Evolutionary conservation across 2,113 vertebrate species (phyloP).

Genomic region (Solea senegalensis): DNA sequence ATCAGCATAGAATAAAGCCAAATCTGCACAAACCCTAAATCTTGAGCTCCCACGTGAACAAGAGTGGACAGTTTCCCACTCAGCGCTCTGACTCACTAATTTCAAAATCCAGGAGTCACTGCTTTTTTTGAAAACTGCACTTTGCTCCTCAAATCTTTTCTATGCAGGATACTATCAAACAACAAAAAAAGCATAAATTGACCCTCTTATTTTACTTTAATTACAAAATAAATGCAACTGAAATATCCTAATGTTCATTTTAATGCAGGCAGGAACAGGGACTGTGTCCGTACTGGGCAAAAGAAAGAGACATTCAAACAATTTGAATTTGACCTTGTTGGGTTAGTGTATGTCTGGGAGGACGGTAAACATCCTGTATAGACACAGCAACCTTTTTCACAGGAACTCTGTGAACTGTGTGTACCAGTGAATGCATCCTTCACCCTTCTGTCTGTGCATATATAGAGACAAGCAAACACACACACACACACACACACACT

Average conservation of each 20-base stretch:
- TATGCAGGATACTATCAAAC: no score
- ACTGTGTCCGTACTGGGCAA: not conserved
- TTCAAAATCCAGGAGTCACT: not conserved
- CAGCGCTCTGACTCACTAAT: conserved; percentile 23
- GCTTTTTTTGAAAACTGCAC: not conserved
- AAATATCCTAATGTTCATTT: not conserved
- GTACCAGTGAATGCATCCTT: not conserved
- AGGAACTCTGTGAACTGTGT: conserved; percentile 25
- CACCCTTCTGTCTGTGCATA: not conserved
- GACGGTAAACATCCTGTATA: conserved; percentile 37
- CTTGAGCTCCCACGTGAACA: conserved; percentile 3
- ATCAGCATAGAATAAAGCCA: conserved; percentile 5
- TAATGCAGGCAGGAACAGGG: not conserved
- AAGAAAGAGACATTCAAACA: not conserved
- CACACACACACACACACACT: no score
- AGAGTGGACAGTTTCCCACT: not conserved
- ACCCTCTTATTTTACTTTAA: no score
- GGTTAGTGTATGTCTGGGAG: conserved; percentile 48
- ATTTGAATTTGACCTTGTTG: conserved; percentile 53
- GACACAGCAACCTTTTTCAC: conserved; percentile 63
- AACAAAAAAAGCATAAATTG: no score
- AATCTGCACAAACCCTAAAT: conserved; percentile 20
- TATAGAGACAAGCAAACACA: no score
- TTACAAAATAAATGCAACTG: no score
- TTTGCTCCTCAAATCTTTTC: not conserved